phyloP scores from a whole-genome alignment of 2,888 invertebrate species.

The Orthosia gothica region DNA sequence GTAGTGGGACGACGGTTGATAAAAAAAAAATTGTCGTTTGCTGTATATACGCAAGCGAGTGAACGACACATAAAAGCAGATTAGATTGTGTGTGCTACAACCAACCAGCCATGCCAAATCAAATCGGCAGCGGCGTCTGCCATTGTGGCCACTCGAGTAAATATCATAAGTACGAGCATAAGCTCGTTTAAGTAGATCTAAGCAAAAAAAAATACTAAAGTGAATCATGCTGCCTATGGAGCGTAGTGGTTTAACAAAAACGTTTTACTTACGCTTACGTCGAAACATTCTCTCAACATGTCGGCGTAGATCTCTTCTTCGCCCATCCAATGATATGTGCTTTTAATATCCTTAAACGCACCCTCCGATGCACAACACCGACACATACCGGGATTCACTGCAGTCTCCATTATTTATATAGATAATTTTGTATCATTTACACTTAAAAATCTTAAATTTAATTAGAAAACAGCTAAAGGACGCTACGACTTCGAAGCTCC shows the following conservation, averaged over 20 bases:
- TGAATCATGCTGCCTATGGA: background rate
- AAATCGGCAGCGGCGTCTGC: constrained; percentile 45
- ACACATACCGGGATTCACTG: constrained; percentile 82
- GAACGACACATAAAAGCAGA: background rate
- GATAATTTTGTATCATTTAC: constrained; percentile 68
- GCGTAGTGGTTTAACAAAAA: constrained; percentile 6
- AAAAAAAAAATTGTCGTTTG: background rate
- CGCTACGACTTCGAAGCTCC: constrained; percentile 73
- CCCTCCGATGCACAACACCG: constrained; percentile 89
- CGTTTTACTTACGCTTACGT: constrained; percentile 81
- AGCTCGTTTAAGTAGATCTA: accelerated
- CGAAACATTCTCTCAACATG: constrained; percentile 87
- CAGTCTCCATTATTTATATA: constrained; percentile 79
- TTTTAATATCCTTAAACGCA: constrained; percentile 84
- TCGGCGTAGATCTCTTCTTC: constrained; percentile 86
- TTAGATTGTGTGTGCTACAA: constrained; percentile 30
- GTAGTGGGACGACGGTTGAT: too few relatives aligned
- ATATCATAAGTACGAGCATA: background rate
- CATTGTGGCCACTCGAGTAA: constrained; percentile 23
- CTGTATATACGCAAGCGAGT: constrained; percentile 8
- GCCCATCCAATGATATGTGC: constrained; percentile 87
- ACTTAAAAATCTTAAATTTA: constrained; percentile 61
- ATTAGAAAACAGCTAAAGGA: constrained; percentile 69
- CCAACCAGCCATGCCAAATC: constrained; percentile 26
- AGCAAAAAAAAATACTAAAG: background rate